Evolutionary conservation across 64 coral and sea anemone species (phyloP).

Genomic region (Montipora foliosa): DNA sequence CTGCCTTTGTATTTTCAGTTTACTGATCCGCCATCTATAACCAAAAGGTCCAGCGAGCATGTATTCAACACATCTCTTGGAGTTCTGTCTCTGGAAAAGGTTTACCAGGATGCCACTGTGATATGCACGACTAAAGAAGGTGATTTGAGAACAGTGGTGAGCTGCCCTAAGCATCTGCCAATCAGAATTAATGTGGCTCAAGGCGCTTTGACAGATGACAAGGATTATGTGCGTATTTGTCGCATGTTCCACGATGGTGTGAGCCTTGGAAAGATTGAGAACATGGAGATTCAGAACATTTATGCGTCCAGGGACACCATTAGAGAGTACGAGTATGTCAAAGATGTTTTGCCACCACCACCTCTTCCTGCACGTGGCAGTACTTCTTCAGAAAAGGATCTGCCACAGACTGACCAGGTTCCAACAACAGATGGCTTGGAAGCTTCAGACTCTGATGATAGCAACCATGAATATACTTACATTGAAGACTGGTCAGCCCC

Average conservation of each 20-base stretch:
- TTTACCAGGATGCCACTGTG: constrained; percentile 75
- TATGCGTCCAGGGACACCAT: constrained; percentile 91
- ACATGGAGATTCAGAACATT: constrained; percentile 86
- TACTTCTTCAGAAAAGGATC: neutral
- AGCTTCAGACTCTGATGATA: constrained; percentile 20
- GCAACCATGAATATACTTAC: constrained; percentile 66
- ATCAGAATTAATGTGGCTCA: constrained; percentile 75
- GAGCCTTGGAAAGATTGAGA: constrained; percentile 81
- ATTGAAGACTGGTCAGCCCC: constrained; percentile 47
- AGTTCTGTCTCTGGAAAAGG: constrained; percentile 66
- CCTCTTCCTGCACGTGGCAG: constrained; percentile 30
- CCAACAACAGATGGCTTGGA: neutral
- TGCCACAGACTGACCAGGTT: neutral
- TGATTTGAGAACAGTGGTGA: constrained; percentile 71
- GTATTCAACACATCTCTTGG: constrained; percentile 85
- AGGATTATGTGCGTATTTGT: constrained; percentile 87
- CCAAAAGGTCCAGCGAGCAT: constrained; percentile 47
- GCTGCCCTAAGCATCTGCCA: constrained; percentile 75
- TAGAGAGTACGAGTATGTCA: constrained; percentile 74
- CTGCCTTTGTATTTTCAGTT: constrained; percentile 87
- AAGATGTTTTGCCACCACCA: constrained; percentile 34
- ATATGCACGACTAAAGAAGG: constrained; percentile 86
- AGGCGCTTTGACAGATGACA: constrained; percentile 82
- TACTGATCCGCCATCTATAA: constrained; percentile 59
- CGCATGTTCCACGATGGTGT: constrained; percentile 87